Evolutionary conservation across 2,113 vertebrate species (phyloP).

Genomic region (Phocoena phocoena): DNA sequence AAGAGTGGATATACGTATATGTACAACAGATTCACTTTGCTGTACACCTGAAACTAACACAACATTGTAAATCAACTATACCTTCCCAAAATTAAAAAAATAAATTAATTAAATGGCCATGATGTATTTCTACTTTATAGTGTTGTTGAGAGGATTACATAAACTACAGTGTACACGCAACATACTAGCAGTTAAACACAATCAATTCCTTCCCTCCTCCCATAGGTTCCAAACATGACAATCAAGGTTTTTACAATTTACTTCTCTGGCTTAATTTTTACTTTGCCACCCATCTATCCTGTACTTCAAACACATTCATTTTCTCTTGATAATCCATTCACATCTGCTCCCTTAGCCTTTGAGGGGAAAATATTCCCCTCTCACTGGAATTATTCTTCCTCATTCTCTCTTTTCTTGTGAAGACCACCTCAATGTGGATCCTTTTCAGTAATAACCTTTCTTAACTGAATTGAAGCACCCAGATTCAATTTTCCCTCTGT

Average conservation of each 20-base stretch:
- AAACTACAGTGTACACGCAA: neutral
- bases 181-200: neutral
- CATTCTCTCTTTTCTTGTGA: neutral
- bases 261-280: neutral
- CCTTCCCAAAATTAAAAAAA: no score
- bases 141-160: neutral
- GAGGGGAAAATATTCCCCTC: neutral
- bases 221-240: neutral
- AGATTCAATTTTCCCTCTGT: conserved; percentile 24
- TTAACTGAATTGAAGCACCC: neutral
- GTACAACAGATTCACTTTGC: no score
- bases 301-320: neutral
- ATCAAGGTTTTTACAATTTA: neutral
- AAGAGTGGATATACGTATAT: no score
- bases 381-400: neutral
- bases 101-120: no score
- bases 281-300: neutral
- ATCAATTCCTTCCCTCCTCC: neutral
- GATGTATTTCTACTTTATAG: no score
- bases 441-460: neutral
- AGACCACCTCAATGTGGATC: neutral
- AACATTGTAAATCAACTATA: no score
- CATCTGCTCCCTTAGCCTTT: neutral
- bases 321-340: neutral
- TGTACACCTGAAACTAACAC: no score